A percentile compares a stretch with the other conserved stretches of the same genome.
Evolutionary conservation across 2,113 vertebrate species (phyloP).

Genomic region (Numenius arquata): DNA sequence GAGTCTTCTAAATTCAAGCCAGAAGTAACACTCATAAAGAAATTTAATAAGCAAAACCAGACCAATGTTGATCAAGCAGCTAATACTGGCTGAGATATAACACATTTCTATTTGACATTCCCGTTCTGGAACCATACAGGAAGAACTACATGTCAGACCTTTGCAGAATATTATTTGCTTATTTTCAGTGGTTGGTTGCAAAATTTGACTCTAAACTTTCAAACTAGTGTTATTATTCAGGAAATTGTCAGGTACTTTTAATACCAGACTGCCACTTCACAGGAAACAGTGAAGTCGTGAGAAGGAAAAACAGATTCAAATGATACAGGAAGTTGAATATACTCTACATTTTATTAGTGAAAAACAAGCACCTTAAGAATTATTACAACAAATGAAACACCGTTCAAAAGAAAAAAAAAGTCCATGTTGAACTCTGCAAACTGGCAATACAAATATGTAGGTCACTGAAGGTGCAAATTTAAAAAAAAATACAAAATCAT

Average conservation of each 20-base stretch:
- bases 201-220: conserved; percentile 3
- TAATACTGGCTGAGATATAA: not conserved
- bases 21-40: not conserved
- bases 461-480: not conserved
- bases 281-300: conserved; percentile 53
- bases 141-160: not conserved
- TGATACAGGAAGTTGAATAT: conserved; percentile 50
- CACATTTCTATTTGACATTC: not conserved
- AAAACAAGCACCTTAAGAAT: conserved; percentile 2
- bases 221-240: conserved; percentile 33
- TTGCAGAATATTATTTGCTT: not conserved
- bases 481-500: not conserved
- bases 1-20: not conserved
- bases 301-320: conserved; percentile 32
- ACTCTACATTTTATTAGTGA: not conserved
- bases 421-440: not conserved
- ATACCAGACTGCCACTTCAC: conserved; percentile 20
- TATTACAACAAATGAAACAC: not conserved
- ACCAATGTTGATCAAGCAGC: not conserved
- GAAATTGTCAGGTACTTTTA: conserved; percentile 40
- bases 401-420: not conserved
- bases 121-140: not conserved
- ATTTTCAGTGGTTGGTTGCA: not conserved
- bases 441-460: not conserved
- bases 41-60: not conserved